Conservation (phyloP, 2,113 vertebrate genomes). For the Lepidothrix coronata region DNA sequence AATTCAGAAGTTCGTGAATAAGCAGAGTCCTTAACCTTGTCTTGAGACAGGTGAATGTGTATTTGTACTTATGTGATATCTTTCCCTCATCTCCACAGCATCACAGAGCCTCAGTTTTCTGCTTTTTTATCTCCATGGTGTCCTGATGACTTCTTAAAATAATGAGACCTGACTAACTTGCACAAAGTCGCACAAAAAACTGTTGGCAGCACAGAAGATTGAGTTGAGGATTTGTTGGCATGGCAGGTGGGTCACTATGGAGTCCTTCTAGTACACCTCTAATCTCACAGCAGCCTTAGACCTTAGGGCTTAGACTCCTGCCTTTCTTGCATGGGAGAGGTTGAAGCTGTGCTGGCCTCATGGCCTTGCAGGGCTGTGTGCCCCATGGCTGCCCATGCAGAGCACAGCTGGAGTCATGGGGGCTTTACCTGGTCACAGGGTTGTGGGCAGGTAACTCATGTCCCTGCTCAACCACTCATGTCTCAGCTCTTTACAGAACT, state of each 20-base stretch:
- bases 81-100: not conserved
- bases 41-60: not conserved
- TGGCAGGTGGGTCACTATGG: not conserved
- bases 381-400: not conserved
- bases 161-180: not conserved
- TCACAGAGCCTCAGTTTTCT: not conserved
- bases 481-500: not conserved
- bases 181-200: not conserved
- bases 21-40: not conserved
- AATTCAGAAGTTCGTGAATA: not conserved
- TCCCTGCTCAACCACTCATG: not conserved
- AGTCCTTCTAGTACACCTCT: not conserved
- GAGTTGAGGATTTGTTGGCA: not conserved
- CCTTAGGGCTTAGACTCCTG: not conserved
- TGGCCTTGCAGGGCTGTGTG: not conserved
- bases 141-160: not conserved
- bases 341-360: not conserved
- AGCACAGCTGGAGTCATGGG: not conserved
- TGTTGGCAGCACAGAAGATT: not conserved
- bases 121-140: not conserved
- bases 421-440: rapidly evolving
- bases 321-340: not conserved
- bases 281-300: not conserved
- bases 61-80: not conserved
- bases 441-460: not conserved